These are phyloP conservation scores for Hermetia illucens DNA, from an alignment of 1,140 invertebrate species.

Conservation along the genomic window DNA sequence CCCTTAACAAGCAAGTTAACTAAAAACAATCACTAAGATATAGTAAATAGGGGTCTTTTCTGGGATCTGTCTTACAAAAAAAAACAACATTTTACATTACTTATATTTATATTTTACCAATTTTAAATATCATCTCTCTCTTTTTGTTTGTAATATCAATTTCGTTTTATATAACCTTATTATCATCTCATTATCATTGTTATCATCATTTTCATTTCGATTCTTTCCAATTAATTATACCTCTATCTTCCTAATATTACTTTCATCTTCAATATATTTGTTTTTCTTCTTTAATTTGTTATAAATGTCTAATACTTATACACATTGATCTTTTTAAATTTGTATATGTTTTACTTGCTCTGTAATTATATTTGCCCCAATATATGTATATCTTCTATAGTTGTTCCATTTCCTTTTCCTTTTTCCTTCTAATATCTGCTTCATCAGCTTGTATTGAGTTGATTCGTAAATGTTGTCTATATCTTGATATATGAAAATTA, in stretches of 20 bases:
- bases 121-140: not conserved
- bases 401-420: not conserved
- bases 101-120: not conserved
- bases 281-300: not conserved
- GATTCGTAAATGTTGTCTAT: not conserved
- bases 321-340: not conserved
- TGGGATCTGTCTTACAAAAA: too few species aligned
- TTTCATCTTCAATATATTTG: not conserved
- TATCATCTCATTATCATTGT: not conserved
- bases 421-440: not conserved
- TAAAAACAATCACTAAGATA: too few species aligned
- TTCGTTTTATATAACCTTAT: not conserved
- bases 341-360: constrained; percentile 1
- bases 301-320: not conserved
- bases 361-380: not conserved
- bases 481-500: not conserved
- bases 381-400: not conserved
- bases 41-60: too few species aligned
- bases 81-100: too few species aligned
- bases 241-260: not conserved
- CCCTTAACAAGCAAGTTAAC: too few species aligned
- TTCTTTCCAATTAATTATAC: not conserved
- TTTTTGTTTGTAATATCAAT: not conserved
- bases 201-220: too few species aligned
- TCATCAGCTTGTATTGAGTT: not conserved